These are phyloP conservation scores for Ammospiza nelsoni DNA, from an alignment of 2,113 vertebrate species.

Conservation along the genomic window DNA sequence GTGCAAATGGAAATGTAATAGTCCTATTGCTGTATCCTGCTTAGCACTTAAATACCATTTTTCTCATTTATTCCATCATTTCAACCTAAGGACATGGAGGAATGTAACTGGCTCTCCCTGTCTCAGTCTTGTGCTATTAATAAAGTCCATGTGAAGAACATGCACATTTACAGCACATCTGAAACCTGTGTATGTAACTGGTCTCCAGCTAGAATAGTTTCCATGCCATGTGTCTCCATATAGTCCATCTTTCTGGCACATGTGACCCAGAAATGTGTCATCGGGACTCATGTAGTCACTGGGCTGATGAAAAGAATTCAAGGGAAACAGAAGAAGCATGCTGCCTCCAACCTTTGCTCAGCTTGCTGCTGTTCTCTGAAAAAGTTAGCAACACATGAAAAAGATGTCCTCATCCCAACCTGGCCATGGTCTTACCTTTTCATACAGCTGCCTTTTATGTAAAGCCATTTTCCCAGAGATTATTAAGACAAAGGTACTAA, in stretches of 20 bases:
- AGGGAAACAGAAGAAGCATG: neutral
- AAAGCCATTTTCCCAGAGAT: neutral
- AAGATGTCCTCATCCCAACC: neutral
- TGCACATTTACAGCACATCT: neutral
- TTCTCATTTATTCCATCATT: neutral
- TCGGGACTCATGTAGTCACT: neutral
- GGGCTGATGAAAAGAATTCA: neutral
- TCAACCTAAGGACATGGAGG: neutral
- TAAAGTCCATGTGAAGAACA: slow-evolving; percentile 42
- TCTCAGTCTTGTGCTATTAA: slow-evolving; percentile 43
- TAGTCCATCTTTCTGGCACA: slow-evolving; percentile 21
- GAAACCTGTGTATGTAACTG: slow-evolving; percentile 5
- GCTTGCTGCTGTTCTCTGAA: neutral
- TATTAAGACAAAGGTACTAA: neutral
- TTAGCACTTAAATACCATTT: neutral
- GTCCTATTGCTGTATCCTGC: neutral
- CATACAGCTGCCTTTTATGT: neutral
- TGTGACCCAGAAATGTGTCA: slow-evolving; percentile 49
- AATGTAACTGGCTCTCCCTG: neutral
- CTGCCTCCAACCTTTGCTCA: neutral
- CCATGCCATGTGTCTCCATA: slow-evolving; percentile 27
- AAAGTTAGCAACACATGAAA: neutral
- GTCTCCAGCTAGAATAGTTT: slow-evolving; percentile 51
- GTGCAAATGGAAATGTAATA: neutral
- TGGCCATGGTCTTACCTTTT: neutral